Conservation (phyloP, 2,113 vertebrate species). For the Cyphomyrus discorhynchus region DNA sequence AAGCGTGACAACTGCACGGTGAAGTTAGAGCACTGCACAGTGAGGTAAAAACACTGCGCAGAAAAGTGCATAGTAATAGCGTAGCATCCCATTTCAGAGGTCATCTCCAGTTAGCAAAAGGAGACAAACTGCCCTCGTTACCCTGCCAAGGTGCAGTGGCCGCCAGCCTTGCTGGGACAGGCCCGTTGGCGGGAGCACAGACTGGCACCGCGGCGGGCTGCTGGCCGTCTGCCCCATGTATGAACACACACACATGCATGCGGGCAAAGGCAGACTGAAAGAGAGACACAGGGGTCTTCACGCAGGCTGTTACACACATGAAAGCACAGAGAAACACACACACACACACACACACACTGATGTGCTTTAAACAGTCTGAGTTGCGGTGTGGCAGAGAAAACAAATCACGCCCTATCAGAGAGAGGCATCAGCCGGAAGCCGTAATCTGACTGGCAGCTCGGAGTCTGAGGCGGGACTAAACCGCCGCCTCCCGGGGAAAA, state of each 20-base stretch:
- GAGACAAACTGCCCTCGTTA: constrained; percentile 35
- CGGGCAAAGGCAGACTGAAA: not conserved
- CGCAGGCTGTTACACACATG: not conserved
- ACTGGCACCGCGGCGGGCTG: constrained; percentile 3
- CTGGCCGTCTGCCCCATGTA: not conserved
- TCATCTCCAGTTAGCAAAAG: not conserved
- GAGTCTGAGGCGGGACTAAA: not conserved
- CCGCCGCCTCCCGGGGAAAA: not conserved
- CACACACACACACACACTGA: not conserved
- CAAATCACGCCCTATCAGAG: not conserved
- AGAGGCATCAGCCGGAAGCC: not conserved
- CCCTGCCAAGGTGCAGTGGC: constrained; percentile 26
- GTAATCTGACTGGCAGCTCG: not conserved
- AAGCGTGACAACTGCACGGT: not conserved
- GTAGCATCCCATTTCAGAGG: not conserved
- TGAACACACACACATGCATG: not conserved
- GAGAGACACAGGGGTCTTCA: not conserved
- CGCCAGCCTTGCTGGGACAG: not conserved
- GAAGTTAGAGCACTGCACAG: not conserved
- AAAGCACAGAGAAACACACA: not conserved
- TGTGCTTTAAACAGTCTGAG: not conserved
- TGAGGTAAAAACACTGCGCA: not conserved
- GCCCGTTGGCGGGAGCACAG: not conserved
- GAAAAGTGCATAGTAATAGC: not conserved
- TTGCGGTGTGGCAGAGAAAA: not conserved